Evolutionary conservation across 2,888 invertebrate species (phyloP), one percentile per base, ranked within the genome.

Genomic region (Philereme vetulata): DNA sequence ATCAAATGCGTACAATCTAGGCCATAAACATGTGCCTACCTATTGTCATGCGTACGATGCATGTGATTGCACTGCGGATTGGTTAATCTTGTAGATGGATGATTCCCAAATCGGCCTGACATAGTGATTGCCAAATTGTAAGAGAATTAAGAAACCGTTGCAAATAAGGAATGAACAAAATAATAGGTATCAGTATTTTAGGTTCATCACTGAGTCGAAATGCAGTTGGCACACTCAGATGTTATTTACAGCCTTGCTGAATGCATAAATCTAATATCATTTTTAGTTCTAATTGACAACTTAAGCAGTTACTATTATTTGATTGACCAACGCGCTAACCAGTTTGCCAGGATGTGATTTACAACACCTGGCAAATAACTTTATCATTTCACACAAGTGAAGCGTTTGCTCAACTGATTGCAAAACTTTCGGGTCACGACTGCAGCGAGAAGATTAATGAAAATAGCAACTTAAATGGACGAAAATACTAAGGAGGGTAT

Each of bases 381-480:
- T 70, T 73, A 72, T 71, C 59, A 71, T 72, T 76, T 72, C 61
- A 53, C 65, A 69, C 75, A 77, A 77, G 74, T 74, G 74, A 67
- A 67, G 70, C 50, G 62, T 67, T 74, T 73, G 70, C 67, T 66
- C 71, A 67, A 69, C 69, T 58, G 33, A 69, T 80, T 80, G 72
- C 80, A 71, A 77, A 70, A 76, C 67, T 55, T 50, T 65, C 35
- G 49, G 56, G 66, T 68, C 56, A 65, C 57, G 59, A 61, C 53
- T 61, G 51, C 47, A 62, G 38, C 42, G 42, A 51, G 53, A 60
- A 63, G 59, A 63, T 59, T 60, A 63, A 63, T 56, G 63, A 63
- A 59, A 63, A 63, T 50, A 59, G 59, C 53, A 51, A 50, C 53
- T 62, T 44, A 56, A 56, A 59, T 52, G 46, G 42, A 50, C 47